These are phyloP conservation scores for Triplophysa bombifrons DNA, from an alignment of 2,797 vertebrate species.

Conservation along the genomic window DNA sequence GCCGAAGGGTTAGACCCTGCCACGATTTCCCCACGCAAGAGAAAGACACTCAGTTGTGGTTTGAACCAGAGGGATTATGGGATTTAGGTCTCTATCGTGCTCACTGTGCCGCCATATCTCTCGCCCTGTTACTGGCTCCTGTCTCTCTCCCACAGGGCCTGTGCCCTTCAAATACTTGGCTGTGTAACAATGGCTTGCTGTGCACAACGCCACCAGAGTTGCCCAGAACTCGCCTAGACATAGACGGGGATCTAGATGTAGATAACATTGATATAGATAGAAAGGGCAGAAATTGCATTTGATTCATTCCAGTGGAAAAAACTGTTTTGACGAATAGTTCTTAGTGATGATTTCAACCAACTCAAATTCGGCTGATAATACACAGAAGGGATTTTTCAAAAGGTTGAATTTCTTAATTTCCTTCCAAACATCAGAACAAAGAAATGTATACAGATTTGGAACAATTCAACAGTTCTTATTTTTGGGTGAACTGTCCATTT, in stretches of 20 bases:
- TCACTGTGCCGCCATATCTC: constrained; percentile 41
- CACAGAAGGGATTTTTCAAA: not conserved
- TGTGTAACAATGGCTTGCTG: constrained; percentile 41
- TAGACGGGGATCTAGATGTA: constrained; percentile 32
- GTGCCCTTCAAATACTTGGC: constrained; percentile 48
- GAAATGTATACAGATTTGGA: no score
- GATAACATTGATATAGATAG: constrained; percentile 29
- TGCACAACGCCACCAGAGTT: constrained; percentile 43
- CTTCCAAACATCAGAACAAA: no score
- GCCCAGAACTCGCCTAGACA: constrained; percentile 33
- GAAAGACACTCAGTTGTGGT: constrained; percentile 39
- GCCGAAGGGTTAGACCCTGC: constrained; percentile 16
- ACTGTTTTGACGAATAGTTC: not conserved
- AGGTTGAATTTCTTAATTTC: not conserved
- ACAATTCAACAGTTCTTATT: no score
- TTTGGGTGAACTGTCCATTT: no score
- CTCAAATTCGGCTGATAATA: constrained; percentile 19
- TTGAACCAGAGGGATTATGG: constrained; percentile 46
- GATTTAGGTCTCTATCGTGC: constrained; percentile 42
- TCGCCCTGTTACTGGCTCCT: constrained; percentile 40
- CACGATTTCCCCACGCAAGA: constrained; percentile 13
- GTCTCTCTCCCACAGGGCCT: constrained; percentile 42
- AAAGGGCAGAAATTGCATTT: constrained; percentile 29
- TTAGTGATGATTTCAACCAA: not conserved
- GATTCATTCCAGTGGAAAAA: constrained; percentile 1